Evolutionary conservation across 2,888 invertebrate species (phyloP), one percentile per base, ranked within the genome.

Genomic region (Galerucella calmariensis): DNA sequence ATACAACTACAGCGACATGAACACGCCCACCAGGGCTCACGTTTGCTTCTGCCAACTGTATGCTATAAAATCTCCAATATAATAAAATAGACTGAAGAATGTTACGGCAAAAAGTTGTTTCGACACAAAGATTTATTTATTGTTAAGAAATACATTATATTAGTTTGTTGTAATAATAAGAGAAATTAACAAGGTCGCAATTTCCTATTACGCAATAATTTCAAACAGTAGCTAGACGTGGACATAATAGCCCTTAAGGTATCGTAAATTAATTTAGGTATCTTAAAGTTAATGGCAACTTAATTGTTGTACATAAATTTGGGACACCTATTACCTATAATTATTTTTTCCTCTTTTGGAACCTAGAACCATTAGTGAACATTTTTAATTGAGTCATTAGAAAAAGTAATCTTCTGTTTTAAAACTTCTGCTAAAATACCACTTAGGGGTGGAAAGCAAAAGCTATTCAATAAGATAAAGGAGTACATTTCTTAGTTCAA

Each of bases 201-300:
- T 48, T 12, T n/a, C n/a, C 6, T 6, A n/a, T 51, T n/a, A n/a
- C 14, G 51, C 8, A 51, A 51, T 51, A 51, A 51, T 51, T 51
- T 51, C n/a, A 51, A 51, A 51, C 51, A 51, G 51, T 51, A 51
- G 51, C 51, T 51, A 51, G n/a, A 51, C n/a, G 51, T 51, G 51
- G 14, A 51, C n/a, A 51, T 8, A n/a, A n/a, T n/a, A 51, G 8
- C n/a, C 51, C 51, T 51, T n/a, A n/a, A n/a, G 51, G 51, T 14
- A 51, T 51, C 51, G n/a, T 51, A 51, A 51, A 51, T 51, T n/a
- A n/a, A n/a, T n/a, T n/a, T n/a, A n/a, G n/a, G n/a, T n/a, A n/a
- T n/a, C n/a, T n/a, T n/a, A n/a, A n/a, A n/a, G n/a, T 51, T 51
- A 51, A 51, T 51, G 51, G 51, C n/a, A 51, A 51, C n/a, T 51